These are phyloP conservation scores for Seriola quinqueradiata DNA, from an alignment of 2,113 vertebrate species.

Conservation along the genomic window DNA sequence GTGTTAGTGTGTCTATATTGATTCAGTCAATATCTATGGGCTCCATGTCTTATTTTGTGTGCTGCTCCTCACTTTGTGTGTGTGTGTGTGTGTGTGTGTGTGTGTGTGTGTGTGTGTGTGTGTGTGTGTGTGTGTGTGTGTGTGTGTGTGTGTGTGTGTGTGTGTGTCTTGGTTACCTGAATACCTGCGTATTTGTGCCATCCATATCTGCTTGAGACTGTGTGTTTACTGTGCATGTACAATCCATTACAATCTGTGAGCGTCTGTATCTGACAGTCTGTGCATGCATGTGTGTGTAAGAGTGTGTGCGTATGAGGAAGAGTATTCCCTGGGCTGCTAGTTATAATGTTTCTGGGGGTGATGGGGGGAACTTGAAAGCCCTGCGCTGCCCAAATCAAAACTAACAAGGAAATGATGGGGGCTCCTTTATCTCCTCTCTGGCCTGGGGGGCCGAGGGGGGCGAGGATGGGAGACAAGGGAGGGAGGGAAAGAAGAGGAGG, in stretches of 20 bases:
- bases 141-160: slow-evolving; percentile 34
- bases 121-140: slow-evolving; percentile 36
- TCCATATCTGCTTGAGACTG: slow-evolving; percentile 59
- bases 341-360: slow-evolving; percentile 98
- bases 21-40: slow-evolving; percentile 79
- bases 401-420: slow-evolving; percentile 94
- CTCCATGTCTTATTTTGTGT: slow-evolving; percentile 69
- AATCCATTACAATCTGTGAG: slow-evolving; percentile 76
- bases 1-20: slow-evolving; percentile 78
- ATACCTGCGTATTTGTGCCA: slow-evolving; percentile 62
- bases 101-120: no score
- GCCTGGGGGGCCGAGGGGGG: slow-evolving; percentile 85
- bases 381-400: slow-evolving; percentile 92
- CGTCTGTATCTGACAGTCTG: slow-evolving; percentile 75
- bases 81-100: slow-evolving; percentile 40
- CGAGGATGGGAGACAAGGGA: slow-evolving; percentile 77
- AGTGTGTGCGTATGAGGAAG: slow-evolving; percentile 63
- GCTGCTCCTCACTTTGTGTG: slow-evolving; percentile 33
- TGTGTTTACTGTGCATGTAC: slow-evolving; percentile 72
- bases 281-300: slow-evolving; percentile 56
- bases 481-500: slow-evolving; percentile 62
- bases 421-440: slow-evolving; percentile 90
- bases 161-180: slow-evolving; percentile 33
- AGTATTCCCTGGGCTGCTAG: slow-evolving; percentile 95
- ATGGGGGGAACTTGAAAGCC: slow-evolving; percentile 94